Percentiles rank a stretch among this genome's conserved stretches.
These are phyloP conservation scores for Myotis vivesi DNA, from an alignment of 2,797 vertebrate genomes.

Conservation along the genomic window DNA sequence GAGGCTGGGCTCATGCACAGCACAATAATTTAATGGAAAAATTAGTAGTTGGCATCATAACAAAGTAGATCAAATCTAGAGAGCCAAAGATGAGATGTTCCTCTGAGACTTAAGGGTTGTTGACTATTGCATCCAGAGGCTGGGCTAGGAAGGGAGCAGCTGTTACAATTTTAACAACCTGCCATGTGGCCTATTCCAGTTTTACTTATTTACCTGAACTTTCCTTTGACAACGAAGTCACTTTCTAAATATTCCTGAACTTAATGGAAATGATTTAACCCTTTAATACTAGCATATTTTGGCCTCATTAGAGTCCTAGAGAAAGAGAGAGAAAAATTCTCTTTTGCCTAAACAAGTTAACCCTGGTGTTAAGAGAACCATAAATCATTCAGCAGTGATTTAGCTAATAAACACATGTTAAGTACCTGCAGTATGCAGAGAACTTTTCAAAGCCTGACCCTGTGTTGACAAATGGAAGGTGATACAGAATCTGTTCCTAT, in stretches of 20 bases:
- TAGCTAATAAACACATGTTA: not conserved
- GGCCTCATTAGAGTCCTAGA: not conserved
- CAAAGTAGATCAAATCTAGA: not conserved
- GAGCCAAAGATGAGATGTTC: not conserved
- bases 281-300: not conserved
- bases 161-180: not conserved
- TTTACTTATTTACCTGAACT: not conserved
- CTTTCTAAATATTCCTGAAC: slow-evolving; percentile 15
- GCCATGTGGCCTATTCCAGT: not conserved
- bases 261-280: not conserved
- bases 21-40: slow-evolving; percentile 4
- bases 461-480: not conserved
- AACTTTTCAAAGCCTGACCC: not conserved
- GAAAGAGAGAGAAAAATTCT: not conserved
- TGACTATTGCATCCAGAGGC: not conserved
- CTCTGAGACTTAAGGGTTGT: not conserved
- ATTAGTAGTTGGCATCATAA: not conserved
- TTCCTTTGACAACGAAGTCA: not conserved
- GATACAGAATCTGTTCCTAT: not conserved
- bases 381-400: not conserved
- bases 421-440: not conserved
- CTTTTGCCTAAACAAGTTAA: not conserved
- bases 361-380: not conserved
- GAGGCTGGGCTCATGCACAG: not conserved
- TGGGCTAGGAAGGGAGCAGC: not conserved